Conservation (phyloP, 1,140 invertebrate genomes). For the Macrobrachium rosenbergii region DNA sequence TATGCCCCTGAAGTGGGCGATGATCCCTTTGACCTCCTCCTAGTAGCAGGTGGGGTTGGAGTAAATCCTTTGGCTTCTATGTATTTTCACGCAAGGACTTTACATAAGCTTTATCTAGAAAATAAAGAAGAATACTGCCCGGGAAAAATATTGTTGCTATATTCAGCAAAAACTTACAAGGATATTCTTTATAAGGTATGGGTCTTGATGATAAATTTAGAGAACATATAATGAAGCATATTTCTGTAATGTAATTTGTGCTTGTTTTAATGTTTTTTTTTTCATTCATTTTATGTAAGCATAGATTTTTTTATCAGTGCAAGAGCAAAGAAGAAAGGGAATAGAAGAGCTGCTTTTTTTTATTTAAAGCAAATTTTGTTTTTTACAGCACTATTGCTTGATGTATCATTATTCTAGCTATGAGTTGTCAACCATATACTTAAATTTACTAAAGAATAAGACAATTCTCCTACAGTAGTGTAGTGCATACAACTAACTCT, state of each 20-base stretch:
- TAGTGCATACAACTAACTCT: too few relatives aligned
- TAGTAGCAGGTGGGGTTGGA: constrained; percentile 44
- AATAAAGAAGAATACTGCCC: constrained; percentile 14
- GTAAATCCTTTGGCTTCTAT: constrained; percentile 51
- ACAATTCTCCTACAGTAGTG: too few relatives aligned
- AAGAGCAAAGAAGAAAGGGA: too few relatives aligned
- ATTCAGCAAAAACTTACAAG: constrained; percentile 43
- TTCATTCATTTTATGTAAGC: too few relatives aligned
- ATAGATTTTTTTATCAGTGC: too few relatives aligned
- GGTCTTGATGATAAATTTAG: background rate
- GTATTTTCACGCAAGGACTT: constrained; percentile 8
- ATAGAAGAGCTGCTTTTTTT: too few relatives aligned
- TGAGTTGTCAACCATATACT: too few relatives aligned
- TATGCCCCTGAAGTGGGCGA: constrained; percentile 21
- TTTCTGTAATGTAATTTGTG: background rate
- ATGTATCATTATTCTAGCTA: too few relatives aligned
- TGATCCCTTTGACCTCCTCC: constrained; percentile 15
- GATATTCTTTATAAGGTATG: constrained; percentile 50
- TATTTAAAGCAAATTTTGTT: too few relatives aligned
- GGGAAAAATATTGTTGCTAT: constrained; percentile 30
- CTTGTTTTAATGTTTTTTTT: background rate
- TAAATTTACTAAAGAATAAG: too few relatives aligned
- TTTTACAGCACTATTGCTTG: too few relatives aligned
- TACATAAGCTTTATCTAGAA: constrained; percentile 16
- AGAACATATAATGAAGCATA: background rate